Base-by-base conservation (phyloP, 2,113 vertebrate genomes). In the Ondatra zibethicus region DNA sequence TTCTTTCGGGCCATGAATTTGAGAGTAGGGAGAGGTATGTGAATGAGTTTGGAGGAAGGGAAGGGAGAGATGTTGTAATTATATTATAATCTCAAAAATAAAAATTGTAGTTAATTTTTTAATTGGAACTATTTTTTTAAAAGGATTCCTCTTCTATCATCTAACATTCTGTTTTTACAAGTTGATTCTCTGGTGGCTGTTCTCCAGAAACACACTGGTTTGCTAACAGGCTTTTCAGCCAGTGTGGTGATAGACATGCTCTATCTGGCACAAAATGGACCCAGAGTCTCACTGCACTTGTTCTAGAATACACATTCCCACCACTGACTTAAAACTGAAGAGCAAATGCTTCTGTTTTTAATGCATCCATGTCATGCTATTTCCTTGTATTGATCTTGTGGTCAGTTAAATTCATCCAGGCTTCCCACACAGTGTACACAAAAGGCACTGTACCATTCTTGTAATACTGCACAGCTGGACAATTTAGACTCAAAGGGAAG, bases 311-410 rank as follows among this genome's bases (percentile, higher is more conserved):
- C 12, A 23, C 27, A 17, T 75, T 84, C 80, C 36, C 73, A 25
- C 1, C 6, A 55, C 5, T 45, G 63, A 25, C 45, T 90, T 85
- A 73, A n/a, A 73, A 42, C 82, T 63, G 3, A 58, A 89, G 55
- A 76, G 47, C 78, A 93, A 63, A 77, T 23, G 14, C 72, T 36
- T 68, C 23, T 63, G 82, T 33, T 70, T 89, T 76, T 19, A 52
- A 72, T 19, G 42, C 36, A 42, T 65, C 27, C n/a, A 2, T 70
- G 36, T 23, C 76, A 45, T 36, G 23, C 58, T 58, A 75, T 17
- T 92, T 94, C 85, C 81, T 91, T 23, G 0, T 85, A 94, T 92
- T 70, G 89, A 97, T 91, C 93, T 61, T 58, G 75, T 76, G 93
- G 93, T 80, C 65, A 96, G 5, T 86, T 81, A 96, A 66, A 89